phyloP scores from a whole-genome alignment of 2,113 vertebrate species.

The Aphyosemion australe region DNA sequence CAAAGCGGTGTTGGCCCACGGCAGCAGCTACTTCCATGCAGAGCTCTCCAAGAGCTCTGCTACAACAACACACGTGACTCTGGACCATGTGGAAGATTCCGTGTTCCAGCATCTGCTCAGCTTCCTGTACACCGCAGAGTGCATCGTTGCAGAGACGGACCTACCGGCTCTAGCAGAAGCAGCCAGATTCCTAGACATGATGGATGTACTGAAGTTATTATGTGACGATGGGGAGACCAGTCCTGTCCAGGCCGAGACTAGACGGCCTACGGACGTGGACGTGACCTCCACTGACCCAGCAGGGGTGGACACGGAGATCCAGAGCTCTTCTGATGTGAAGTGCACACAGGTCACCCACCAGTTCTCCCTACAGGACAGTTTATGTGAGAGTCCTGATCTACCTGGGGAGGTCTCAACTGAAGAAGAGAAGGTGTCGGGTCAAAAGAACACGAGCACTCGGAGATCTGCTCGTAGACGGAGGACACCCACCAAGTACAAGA shows the following conservation, averaged over 20 bases:
- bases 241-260: conserved; percentile 58
- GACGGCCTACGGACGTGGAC: conserved; percentile 46
- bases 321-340: conserved; percentile 42
- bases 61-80: conserved; percentile 79
- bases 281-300: conserved; percentile 48
- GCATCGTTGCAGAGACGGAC: conserved; percentile 86
- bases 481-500: conserved; percentile 83
- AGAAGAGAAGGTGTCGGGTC: conserved; percentile 4
- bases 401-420: conserved; percentile 61
- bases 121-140: conserved; percentile 94
- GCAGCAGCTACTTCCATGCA: conserved; percentile 96
- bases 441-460: conserved; percentile 44
- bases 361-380: conserved; percentile 83
- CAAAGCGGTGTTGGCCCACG: conserved; percentile 94
- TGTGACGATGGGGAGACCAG: conserved; percentile 71
- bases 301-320: conserved; percentile 23
- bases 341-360: conserved; percentile 79
- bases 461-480: conserved; percentile 86
- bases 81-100: conserved; percentile 91
- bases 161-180: conserved; percentile 88
- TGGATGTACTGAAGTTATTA: conserved; percentile 90
- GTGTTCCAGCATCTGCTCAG: conserved; percentile 90
- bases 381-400: conserved; percentile 73
- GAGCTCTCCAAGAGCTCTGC: conserved; percentile 90
- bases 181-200: conserved; percentile 94